phyloP scores from a whole-genome alignment of 2,888 invertebrate species.

The Campoplex nolae region DNA sequence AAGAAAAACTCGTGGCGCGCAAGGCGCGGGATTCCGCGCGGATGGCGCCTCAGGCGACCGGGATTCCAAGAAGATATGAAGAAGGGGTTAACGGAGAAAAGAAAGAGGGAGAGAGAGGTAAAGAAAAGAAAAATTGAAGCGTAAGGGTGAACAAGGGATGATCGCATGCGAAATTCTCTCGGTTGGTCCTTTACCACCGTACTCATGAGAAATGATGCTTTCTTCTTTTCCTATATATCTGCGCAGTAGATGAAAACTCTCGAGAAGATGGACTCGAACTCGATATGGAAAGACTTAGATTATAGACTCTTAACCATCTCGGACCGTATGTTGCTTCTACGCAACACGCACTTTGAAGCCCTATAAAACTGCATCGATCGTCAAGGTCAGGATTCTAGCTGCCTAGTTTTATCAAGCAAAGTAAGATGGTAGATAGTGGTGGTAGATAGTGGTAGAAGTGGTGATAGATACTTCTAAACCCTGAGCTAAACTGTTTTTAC shows the following conservation, averaged over 20 bases:
- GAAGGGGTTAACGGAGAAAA: neutral
- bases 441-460: no score
- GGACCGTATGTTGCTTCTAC: no score
- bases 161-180: slow-evolving; percentile 57
- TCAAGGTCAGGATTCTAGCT: no score
- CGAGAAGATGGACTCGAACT: slow-evolving; percentile 51
- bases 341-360: no score
- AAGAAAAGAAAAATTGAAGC: slow-evolving; percentile 3
- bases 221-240: slow-evolving; percentile 1
- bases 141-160: slow-evolving; percentile 28
- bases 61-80: slow-evolving; percentile 29
- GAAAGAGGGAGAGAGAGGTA: neutral
- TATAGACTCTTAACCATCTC: slow-evolving; percentile 34
- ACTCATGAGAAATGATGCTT: slow-evolving; percentile 16
- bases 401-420: no score
- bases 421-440: no score
- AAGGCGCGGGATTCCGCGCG: slow-evolving; percentile 30
- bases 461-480: no score
- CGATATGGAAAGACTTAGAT: slow-evolving; percentile 53
- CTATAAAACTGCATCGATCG: no score
- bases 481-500: no score
- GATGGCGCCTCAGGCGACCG: slow-evolving; percentile 56
- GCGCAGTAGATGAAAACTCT: slow-evolving; percentile 35
- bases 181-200: slow-evolving; percentile 27
- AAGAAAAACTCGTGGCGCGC: slow-evolving; percentile 52